Percentiles rank a stretch among this genome's conserved stretches.
Evolutionary conservation across 1,140 invertebrate species (phyloP).

Genomic region (Papilio dardanus): DNA sequence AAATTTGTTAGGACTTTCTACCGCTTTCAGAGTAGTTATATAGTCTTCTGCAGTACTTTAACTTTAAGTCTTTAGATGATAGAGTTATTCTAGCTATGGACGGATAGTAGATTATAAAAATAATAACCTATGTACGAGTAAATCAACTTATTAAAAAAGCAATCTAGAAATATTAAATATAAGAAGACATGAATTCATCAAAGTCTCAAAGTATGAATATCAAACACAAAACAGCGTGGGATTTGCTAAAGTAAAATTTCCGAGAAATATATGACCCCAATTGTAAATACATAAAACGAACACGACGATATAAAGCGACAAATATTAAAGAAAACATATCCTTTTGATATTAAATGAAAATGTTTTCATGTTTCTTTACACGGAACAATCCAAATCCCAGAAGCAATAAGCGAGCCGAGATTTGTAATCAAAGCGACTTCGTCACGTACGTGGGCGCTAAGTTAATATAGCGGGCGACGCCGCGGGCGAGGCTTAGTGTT

Average conservation of each 20-base stretch:
- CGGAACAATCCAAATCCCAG: slow-evolving; percentile 18
- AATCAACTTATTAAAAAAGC: no score
- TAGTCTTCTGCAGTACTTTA: no score
- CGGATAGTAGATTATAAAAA: no score
- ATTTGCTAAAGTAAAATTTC: slow-evolving; percentile 4
- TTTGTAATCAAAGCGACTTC: slow-evolving; percentile 20
- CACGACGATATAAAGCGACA: not conserved
- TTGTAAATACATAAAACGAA: not conserved
- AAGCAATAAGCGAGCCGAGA: slow-evolving; percentile 21
- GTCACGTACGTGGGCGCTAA: slow-evolving; percentile 17
- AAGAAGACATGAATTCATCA: no score
- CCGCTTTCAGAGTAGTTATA: no score
- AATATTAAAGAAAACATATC: slow-evolving; percentile 2
- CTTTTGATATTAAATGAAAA: slow-evolving; percentile 8
- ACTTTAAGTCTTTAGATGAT: no score
- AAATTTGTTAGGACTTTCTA: no score
- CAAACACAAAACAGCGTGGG: not conserved
- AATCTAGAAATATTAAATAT: no score
- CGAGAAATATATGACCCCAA: not conserved
- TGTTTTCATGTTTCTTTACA: slow-evolving; percentile 15
- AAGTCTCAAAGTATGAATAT: no score
- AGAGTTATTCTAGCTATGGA: no score
- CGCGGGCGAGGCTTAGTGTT: slow-evolving; percentile 16
- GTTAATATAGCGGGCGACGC: slow-evolving; percentile 10
- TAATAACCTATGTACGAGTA: no score